phyloP scores from a whole-genome alignment of 1,140 invertebrate species.

The Brachionus sp. region DNA sequence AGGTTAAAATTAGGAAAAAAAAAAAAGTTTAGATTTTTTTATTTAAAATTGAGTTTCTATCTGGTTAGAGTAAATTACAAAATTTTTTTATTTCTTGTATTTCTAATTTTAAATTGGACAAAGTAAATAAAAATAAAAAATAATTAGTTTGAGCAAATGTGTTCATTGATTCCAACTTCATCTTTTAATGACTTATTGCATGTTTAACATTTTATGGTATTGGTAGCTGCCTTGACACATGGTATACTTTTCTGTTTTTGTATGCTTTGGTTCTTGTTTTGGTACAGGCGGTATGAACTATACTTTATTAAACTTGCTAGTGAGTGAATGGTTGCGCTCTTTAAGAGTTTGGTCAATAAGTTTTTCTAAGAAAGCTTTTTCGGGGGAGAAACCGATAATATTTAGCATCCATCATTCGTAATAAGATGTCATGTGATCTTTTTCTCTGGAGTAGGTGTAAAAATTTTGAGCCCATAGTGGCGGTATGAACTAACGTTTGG shows the following conservation, averaged over 20 bases:
- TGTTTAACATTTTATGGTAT: background rate
- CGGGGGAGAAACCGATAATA: no score
- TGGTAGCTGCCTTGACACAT: background rate
- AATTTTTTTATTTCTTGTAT: background rate
- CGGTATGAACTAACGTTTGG: no score
- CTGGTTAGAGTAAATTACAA: background rate
- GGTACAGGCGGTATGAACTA: no score
- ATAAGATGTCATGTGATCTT: no score
- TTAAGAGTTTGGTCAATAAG: no score
- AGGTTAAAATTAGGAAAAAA: background rate
- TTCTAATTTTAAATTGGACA: background rate
- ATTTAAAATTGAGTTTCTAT: no score
- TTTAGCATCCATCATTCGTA: no score
- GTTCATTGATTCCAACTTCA: background rate
- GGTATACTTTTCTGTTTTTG: background rate
- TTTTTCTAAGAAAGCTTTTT: no score
- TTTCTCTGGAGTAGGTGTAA: no score
- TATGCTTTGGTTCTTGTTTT: background rate
- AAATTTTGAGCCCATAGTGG: no score
- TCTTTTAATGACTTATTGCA: background rate
- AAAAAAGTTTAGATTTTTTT: background rate
- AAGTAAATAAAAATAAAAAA: background rate
- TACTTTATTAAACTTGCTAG: no score
- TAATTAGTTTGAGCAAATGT: background rate
- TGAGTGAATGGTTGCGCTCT: no score